phyloP scores from a whole-genome alignment of 1,140 invertebrate species.

The Anthonomus grandis region DNA sequence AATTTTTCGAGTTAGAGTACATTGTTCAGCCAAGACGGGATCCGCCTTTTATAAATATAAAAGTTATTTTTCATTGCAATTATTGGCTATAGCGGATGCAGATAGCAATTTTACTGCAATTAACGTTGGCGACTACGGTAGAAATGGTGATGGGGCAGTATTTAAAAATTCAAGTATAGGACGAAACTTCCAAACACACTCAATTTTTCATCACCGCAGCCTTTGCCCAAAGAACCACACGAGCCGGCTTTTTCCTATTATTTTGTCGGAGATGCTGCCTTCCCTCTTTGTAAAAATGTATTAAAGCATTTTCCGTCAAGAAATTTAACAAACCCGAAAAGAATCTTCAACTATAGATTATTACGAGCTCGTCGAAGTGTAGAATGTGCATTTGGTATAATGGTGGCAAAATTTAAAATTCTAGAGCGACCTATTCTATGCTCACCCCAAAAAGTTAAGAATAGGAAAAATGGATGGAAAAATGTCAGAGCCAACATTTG shows the following conservation, averaged over 20 bases:
- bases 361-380: too few species aligned
- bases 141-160: constrained; percentile 37
- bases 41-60: constrained; percentile 50
- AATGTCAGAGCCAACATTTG: too few species aligned
- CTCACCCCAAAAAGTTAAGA: too few species aligned
- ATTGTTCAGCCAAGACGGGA: constrained; percentile 40
- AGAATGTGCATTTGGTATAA: too few species aligned
- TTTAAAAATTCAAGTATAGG: constrained; percentile 35
- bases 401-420: too few species aligned
- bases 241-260: constrained; percentile 18
- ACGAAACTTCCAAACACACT: constrained; percentile 19
- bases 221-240: constrained; percentile 16
- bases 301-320: constrained; percentile 17
- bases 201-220: constrained; percentile 9
- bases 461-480: too few species aligned
- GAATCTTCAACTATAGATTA: too few species aligned
- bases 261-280: constrained; percentile 26
- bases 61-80: constrained; percentile 44
- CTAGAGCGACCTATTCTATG: too few species aligned
- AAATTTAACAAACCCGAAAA: constrained; percentile 3
- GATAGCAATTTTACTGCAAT: constrained; percentile 47
- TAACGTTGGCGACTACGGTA: constrained; percentile 45
- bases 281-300: constrained; percentile 17
- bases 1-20: too few species aligned
- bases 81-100: constrained; percentile 48